These are phyloP conservation scores for Drosophila multiciliata DNA, from an alignment of 2,888 invertebrate genomes.

Conservation along the genomic window DNA sequence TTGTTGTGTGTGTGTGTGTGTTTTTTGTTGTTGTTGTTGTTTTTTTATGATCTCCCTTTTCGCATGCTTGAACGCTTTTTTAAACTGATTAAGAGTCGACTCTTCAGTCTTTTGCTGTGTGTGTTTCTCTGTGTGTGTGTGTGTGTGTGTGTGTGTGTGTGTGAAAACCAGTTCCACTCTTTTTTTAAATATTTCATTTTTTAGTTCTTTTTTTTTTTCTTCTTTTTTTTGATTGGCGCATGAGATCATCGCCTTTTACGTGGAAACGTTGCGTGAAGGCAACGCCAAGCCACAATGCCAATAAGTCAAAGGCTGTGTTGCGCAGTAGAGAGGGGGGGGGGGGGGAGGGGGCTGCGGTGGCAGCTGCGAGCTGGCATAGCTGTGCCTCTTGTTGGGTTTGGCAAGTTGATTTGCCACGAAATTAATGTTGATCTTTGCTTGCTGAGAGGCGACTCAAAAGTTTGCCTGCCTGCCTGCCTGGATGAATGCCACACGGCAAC, in stretches of 20 bases:
- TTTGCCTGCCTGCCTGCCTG: slow-evolving; percentile 19
- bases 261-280: slow-evolving; percentile 77
- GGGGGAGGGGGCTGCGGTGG: background rate
- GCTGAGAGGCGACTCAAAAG: slow-evolving; percentile 5
- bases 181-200: slow-evolving; percentile 26
- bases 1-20: slow-evolving; percentile 6
- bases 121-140: background rate
- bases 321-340: background rate
- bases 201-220: slow-evolving; percentile 35
- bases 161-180: slow-evolving; percentile 64
- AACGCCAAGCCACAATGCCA: slow-evolving; percentile 43
- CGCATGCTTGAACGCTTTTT: slow-evolving; percentile 79
- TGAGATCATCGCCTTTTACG: slow-evolving; percentile 81
- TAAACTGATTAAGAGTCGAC: slow-evolving; percentile 80
- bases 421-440: slow-evolving; percentile 74
- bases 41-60: slow-evolving; percentile 65
- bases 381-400: background rate
- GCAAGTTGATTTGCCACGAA: slow-evolving; percentile 78
- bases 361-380: background rate
- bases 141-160: slow-evolving; percentile 40
- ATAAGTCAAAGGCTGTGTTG: slow-evolving; percentile 33
- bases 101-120: slow-evolving; percentile 54
- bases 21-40: slow-evolving; percentile 19
- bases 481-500: slow-evolving; percentile 35
- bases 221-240: slow-evolving; percentile 68